phyloP scores from a whole-genome alignment of 2,113 vertebrate species.

The Forbesichthys agassizii region DNA sequence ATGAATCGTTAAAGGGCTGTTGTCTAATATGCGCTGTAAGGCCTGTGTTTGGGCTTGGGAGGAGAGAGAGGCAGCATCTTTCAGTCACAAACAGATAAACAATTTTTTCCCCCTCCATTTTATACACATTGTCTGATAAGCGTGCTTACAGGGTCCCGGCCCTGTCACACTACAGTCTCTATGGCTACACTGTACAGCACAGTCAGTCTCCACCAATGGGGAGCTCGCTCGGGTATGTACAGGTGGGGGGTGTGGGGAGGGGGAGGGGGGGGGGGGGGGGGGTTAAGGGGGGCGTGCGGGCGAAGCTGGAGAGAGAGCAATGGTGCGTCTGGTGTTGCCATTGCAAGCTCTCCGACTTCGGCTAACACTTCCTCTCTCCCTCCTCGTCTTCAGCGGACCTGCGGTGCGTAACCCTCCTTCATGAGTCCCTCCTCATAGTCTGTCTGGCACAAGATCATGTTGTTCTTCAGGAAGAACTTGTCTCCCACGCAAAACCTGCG shows the following conservation, averaged over 20 bases:
- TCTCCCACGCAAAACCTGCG: conserved; percentile 98
- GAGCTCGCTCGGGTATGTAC: conserved; percentile 64
- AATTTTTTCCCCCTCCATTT: not conserved
- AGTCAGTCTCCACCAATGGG: conserved; percentile 56
- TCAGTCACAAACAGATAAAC: conserved; percentile 51
- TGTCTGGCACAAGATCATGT: conserved; percentile 99
- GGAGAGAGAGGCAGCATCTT: conserved; percentile 39
- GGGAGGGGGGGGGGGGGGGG: too few species aligned
- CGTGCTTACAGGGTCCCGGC: conserved; percentile 26
- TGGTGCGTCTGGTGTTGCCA: conserved; percentile 84
- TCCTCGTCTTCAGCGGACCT: conserved; percentile 88
- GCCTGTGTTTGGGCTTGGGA: conserved; percentile 29
- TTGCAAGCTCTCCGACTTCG: conserved; percentile 62
- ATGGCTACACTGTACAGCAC: conserved; percentile 89
- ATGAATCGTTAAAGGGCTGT: conserved; percentile 18
- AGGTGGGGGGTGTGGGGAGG: conserved; percentile 23
- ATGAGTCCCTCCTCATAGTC: conserved; percentile 99
- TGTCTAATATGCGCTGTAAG: conserved; percentile 39
- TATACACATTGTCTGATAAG: conserved; percentile 21
- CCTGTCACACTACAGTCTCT: conserved; percentile 66
- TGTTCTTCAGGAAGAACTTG: conserved; percentile 99
- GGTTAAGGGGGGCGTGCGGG: conserved; percentile 62
- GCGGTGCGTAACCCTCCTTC: conserved; percentile 97
- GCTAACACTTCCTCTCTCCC: conserved; percentile 27
- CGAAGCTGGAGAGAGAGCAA: conserved; percentile 78